phyloP scores from a whole-genome alignment of 2,888 invertebrate species.

The Cephus sareptanus region DNA sequence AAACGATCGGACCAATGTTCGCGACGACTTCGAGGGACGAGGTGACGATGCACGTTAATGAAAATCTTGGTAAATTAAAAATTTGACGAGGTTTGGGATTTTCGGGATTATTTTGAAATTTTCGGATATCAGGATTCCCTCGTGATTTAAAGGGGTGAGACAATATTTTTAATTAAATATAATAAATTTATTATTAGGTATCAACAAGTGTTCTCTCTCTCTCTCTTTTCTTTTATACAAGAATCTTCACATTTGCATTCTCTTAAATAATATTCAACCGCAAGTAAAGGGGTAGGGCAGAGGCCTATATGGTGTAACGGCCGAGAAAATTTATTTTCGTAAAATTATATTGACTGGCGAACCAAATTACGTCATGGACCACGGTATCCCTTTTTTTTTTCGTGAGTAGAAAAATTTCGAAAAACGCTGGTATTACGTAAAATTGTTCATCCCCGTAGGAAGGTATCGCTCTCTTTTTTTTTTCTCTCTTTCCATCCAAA shows the following conservation, averaged over 20 bases:
- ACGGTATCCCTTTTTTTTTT: not conserved
- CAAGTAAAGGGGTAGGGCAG: conserved; percentile 25
- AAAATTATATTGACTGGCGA: not conserved
- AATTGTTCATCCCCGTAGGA: not conserved
- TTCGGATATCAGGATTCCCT: not conserved
- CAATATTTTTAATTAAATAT: conserved; percentile 40
- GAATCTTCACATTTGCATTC: conserved; percentile 38
- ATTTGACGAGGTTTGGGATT: not conserved
- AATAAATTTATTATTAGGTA: conserved; percentile 60
- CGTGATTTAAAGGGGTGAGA: not conserved
- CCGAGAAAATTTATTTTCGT: not conserved
- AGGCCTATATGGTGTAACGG: not conserved
- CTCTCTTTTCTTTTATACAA: conserved; percentile 43
- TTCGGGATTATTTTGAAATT: not conserved
- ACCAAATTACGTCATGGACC: not conserved
- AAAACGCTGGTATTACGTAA: not conserved
- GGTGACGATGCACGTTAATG: not conserved
- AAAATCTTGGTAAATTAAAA: not conserved
- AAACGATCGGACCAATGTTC: not conserved
- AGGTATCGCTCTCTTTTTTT: not conserved
- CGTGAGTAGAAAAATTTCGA: not conserved
- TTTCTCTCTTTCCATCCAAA: not conserved
- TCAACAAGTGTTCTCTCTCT: conserved; percentile 51
- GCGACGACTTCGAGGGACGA: not conserved
- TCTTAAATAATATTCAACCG: conserved; percentile 57